Base-by-base conservation (phyloP, 2,113 vertebrate species). In the Microtus montanus region DNA sequence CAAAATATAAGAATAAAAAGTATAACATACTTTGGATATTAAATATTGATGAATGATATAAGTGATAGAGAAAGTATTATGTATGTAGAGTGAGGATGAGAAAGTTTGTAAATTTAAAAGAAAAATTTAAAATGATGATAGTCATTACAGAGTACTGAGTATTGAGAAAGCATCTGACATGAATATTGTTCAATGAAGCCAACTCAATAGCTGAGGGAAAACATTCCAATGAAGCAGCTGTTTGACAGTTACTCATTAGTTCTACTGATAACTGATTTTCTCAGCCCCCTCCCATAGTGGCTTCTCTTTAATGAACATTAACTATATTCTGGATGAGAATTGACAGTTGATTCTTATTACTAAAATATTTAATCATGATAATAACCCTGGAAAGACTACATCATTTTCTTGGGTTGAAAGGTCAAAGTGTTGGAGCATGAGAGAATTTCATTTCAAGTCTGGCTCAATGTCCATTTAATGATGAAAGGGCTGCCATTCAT, bases 121-220 rank as follows among this genome's bases (percentile, higher is more conserved):
- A 22, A 80, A 80, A 54, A 3, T n/a, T 79, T n/a, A 41, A 82
- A 82, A 41, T 41, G 2, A 41, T 7, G 90, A 30, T 78, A 49
- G 13, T 14, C 1, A 10, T 73, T 38, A 28, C 1, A 71, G 49
- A 7, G 5, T 47, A 41, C 19, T 47, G 2, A 41, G 1, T 3
- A 17, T 66, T 92, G 30, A 90, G n/a, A 52, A 68, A 84, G 64
- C 22, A 28, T 3, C 49, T 78, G 28, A 58, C 1, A 73, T 54
- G 12, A 20, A 68, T 10, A 38, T 33, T 2, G 3, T 7, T 58
- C n/a, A 41, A 41, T 19, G 2, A 28, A 89, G 9, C n/a, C 41
- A 2, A 7, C 3, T 28, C 33, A 17, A 11, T 49, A 49, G 41
- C 30, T 52, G 33, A 13, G 9, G 38, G 7, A 28, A 30, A 85